phyloP scores from a whole-genome alignment of 1,140 invertebrate species.

The Leptopilina clavipes region DNA sequence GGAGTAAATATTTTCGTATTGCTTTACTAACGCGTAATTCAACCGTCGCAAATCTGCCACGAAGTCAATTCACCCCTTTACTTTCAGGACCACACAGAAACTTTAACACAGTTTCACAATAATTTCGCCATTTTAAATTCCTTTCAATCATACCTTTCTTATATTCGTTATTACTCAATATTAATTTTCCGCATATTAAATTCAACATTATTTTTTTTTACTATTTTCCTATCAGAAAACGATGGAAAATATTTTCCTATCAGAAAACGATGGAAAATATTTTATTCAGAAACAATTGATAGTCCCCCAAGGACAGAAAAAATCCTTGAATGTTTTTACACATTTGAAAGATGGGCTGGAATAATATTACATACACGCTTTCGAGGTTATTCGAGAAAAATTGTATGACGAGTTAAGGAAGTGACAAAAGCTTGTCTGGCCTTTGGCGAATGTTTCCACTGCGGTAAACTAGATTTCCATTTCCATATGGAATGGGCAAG shows the following conservation, averaged over 20 bases:
- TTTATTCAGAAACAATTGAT: background rate
- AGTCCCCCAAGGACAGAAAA: constrained; percentile 37
- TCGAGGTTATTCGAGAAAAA: constrained; percentile 61
- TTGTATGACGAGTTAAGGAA: constrained; percentile 40
- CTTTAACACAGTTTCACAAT: background rate
- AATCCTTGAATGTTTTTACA: constrained; percentile 46
- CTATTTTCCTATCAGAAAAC: no score
- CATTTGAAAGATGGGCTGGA: constrained; percentile 56
- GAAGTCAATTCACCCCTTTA: constrained; percentile 52
- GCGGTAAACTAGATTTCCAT: constrained; percentile 70
- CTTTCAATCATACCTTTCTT: background rate
- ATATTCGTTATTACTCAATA: no score
- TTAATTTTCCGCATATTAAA: no score
- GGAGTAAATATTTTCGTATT: constrained; percentile 74
- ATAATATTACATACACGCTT: constrained; percentile 71
- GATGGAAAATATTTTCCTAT: no score
- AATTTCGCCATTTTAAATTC: background rate
- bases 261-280: no score
- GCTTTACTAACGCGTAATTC: constrained; percentile 67
- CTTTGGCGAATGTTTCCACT: constrained; percentile 68
- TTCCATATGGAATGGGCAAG: constrained; percentile 60
- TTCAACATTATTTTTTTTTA: no score
- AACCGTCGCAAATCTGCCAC: constrained; percentile 63
- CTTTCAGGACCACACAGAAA: constrained; percentile 55
- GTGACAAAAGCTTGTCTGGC: constrained; percentile 59